Conservation (phyloP, 2,888 invertebrate species). For the Pedicia rivosa region DNA sequence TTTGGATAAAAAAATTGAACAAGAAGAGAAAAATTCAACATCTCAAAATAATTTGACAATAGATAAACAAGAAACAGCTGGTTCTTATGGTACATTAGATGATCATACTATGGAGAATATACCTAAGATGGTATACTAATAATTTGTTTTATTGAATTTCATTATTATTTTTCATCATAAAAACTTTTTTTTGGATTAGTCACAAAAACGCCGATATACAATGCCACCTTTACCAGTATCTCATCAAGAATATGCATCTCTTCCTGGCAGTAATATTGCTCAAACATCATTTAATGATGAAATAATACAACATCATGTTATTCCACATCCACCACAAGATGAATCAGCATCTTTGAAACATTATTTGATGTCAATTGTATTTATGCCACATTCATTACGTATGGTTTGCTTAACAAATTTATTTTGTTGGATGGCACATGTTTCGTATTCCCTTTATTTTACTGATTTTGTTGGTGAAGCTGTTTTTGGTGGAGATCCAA, state of each 20-base stretch:
- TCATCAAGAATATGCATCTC: conserved; percentile 14
- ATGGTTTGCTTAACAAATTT: conserved; percentile 84
- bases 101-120: conserved; percentile 17
- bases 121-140: background rate
- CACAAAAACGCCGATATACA: conserved; percentile 4
- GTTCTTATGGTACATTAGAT: conserved; percentile 36
- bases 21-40: conserved; percentile 12
- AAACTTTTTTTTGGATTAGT: background rate
- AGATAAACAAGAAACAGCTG: conserved; percentile 20
- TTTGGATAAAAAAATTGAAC: conserved; percentile 1
- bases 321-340: conserved; percentile 3
- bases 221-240: conserved; percentile 5
- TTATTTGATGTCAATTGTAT: conserved; percentile 77
- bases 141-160: background rate
- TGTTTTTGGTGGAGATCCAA: conserved; percentile 77
- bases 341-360: conserved; percentile 41
- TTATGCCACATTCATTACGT: conserved; percentile 75
- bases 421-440: conserved; percentile 97
- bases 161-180: background rate
- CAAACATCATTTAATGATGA: conserved; percentile 15
- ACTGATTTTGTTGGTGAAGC: conserved; percentile 92
- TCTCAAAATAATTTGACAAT: background rate
- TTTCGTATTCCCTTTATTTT: conserved; percentile 91
- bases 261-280: conserved; percentile 15
- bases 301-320: conserved; percentile 1